Evolutionary conservation across 2,113 vertebrate genomes (phyloP), one percentile per base, ranked within the genome.

Genomic region (Athene cunicularia): DNA sequence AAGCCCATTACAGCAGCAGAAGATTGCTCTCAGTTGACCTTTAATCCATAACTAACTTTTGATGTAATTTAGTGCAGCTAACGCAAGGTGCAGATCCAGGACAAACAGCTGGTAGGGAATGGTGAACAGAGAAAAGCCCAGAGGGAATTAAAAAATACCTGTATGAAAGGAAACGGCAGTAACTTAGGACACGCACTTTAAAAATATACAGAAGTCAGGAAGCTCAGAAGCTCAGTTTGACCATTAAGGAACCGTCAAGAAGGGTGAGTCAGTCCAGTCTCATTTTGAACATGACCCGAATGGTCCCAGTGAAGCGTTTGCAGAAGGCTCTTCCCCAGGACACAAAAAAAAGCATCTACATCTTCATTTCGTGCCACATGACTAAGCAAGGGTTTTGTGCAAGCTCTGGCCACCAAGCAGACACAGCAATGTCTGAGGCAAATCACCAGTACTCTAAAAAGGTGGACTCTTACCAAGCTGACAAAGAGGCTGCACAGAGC

Each of bases 401-500:
- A 39, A 14, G 12, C 75, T 28, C 39, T 8, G 72, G 14, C 33
- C 84, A 22, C 37, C 21, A 4, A 7, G 17, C 5, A 45, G 66
- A 21, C 79, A 6, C 74, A n/a, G 63, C 21, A 28, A 11, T 0
- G 0, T 4, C 58, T 0, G 0, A 60, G 83, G 49, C 55, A 3
- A 5, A 5, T 22, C 11, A 6, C 64, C 52, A 20, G 30, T 9
- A 4, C 64, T n/a, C 37, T 10, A 3, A 43, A 60, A 19, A 15
- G 0, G 1, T 1, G 28, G 26, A 2, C 21, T 16, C 39, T 11
- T 4, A 19, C 12, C 17, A 12, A 0, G 6, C 2, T 8, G 66
- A 68, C 2, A 4, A n/a, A 41, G 64, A 1, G 14, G 49, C 19
- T 21, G 73, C 82, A 9, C 35, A 23, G 43, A 17, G 71, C 10